Percentiles rank a stretch among this genome's conserved stretches.
These are phyloP conservation scores for Brienomyrus longianalis DNA, from an alignment of 2,113 vertebrate species.

Conservation along the genomic window DNA sequence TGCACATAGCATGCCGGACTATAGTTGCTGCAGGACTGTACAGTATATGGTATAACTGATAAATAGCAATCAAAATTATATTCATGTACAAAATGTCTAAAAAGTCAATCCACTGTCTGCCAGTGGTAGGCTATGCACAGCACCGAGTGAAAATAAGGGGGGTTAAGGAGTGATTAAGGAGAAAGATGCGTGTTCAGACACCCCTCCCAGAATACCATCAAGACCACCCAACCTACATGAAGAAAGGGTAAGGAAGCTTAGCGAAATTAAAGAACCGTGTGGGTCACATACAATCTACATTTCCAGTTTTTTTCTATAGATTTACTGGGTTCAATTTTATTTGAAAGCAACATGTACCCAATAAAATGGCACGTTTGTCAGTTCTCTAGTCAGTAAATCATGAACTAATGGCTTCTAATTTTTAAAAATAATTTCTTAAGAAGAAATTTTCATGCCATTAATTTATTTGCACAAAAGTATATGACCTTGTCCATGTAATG, in stretches of 20 bases:
- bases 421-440: background rate
- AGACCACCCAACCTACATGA: background rate
- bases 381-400: background rate
- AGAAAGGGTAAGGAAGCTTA: background rate
- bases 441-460: background rate
- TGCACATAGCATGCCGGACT: background rate
- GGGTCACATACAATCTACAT: background rate
- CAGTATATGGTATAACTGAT: background rate
- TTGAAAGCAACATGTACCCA: background rate
- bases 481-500: background rate
- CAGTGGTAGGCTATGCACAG: background rate
- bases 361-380: background rate
- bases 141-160: background rate
- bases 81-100: no score
- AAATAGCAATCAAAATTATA: no score
- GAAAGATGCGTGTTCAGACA: background rate
- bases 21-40: background rate
- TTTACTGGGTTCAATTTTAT: background rate
- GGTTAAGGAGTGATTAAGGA: background rate
- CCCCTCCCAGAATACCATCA: background rate
- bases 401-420: no score
- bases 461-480: background rate
- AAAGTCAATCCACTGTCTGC: background rate
- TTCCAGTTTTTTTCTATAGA: background rate
- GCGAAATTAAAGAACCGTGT: background rate